Evolutionary conservation across 2,888 invertebrate genomes (phyloP), one percentile per base, ranked within the genome.

Genomic region (Eumacrocentrus americanus): DNA sequence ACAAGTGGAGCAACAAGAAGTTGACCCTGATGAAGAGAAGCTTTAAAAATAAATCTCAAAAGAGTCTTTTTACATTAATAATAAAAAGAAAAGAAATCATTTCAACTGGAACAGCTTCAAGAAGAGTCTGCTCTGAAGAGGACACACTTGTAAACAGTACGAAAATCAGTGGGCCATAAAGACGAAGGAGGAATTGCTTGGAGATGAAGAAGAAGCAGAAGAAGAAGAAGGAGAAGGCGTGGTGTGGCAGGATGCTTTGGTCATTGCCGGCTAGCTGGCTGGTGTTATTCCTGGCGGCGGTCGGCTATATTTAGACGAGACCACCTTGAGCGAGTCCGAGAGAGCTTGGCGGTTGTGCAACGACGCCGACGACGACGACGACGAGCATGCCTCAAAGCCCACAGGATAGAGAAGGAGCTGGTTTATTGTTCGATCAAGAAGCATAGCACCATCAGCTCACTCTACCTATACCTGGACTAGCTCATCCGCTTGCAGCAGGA

Each of bases 251-350:
- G 55, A 70, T 70, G 72, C 72, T 74, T 74, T 75, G 72, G 74
- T 75, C 74, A 75, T 76, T 76, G 74, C 72, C 73, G 76, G 72
- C 71, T 71, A 67, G 67, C 61, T 68, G 67, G 67, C 70, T 66
- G 67, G 69, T 72, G 77, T 78, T 78, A 78, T 78, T 78, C 78
- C 76, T 73, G 75, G 76, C 74, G 70, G 68, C 67, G 70, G 71
- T 73, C 71, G 74, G 72, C 78, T 78, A 78, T 78, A 77, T 78
- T 77, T 78, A 78, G 77, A 77, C 72, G 75, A 77, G 77, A 78
- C 78, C 78, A 78, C 78, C 78, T 78, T 78, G 78, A 78, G 76
- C 70, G 72, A 71, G 67, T 70, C 64, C 70, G 66, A 61, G 68
- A 66, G 62, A 16, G 42, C n/a, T 9, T 18, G 20, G 42, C 20